Percentiles rank a stretch among this genome's conserved stretches.
Conservation (phyloP, 2,888 invertebrate genomes). For the Andricus curvator region DNA sequence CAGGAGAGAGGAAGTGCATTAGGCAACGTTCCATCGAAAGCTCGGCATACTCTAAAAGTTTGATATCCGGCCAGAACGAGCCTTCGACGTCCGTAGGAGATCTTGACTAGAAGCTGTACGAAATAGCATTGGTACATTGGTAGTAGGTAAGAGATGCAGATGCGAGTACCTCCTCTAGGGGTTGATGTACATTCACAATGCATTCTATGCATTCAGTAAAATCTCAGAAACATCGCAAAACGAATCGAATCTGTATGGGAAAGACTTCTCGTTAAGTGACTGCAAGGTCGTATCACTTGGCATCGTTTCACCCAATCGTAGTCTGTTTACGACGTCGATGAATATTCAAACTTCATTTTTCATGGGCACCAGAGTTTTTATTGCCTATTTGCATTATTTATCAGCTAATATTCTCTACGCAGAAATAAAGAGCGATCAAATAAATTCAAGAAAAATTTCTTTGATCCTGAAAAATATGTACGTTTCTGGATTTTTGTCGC, state of each 20-base stretch:
- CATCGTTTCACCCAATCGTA: constrained; percentile 23
- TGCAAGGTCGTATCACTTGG: constrained; percentile 3
- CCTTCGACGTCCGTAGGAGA: constrained; percentile 49
- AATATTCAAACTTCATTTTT: constrained; percentile 51
- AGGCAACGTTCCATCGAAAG: constrained; percentile 62
- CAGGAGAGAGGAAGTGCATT: constrained; percentile 65
- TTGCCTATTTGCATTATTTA: not conserved
- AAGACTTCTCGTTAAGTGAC: constrained; percentile 25
- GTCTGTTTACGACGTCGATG: constrained; percentile 47
- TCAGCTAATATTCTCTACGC: not conserved
- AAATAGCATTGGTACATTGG: constrained; percentile 42
- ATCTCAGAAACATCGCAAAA: constrained; percentile 45
- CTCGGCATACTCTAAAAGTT: constrained; percentile 49
- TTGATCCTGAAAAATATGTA: no score
- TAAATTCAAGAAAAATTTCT: no score
- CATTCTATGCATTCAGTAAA: constrained; percentile 51
- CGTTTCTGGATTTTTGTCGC: no score
- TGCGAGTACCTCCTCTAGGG: constrained; percentile 47
- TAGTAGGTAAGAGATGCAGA: constrained; percentile 49
- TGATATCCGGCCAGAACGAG: constrained; percentile 49
- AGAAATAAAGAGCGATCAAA: no score
- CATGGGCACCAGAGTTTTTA: not conserved
- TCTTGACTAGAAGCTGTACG: constrained; percentile 51
- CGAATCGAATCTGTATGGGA: constrained; percentile 8
- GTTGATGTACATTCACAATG: constrained; percentile 51